Evolutionary conservation across 2,797 vertebrate species (phyloP).

Genomic region (Salmo trutta): DNA sequence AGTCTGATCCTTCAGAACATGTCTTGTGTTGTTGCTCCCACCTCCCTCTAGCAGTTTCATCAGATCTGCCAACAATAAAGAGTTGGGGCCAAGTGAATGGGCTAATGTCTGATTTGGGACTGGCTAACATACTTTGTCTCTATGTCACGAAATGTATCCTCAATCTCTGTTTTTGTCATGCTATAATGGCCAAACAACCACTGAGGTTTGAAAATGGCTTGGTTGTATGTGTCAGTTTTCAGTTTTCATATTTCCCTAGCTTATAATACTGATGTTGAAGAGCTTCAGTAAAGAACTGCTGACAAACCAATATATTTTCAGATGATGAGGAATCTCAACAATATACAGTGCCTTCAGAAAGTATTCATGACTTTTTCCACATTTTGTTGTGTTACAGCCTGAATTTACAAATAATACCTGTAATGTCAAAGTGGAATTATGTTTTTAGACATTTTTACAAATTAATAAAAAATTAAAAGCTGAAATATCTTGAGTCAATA

Average conservation of each 20-base stretch:
- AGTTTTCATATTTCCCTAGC: background rate
- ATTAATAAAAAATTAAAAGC: too few species aligned
- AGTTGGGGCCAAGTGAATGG: too few species aligned
- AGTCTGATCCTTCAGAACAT: background rate
- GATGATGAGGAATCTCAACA: background rate
- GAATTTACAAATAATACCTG: too few species aligned
- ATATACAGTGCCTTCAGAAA: too few species aligned
- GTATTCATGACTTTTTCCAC: too few species aligned
- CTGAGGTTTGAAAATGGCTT: background rate
- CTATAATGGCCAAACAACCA: background rate
- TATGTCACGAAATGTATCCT: too few species aligned
- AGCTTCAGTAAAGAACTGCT: background rate
- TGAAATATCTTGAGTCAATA: too few species aligned
- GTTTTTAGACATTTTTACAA: too few species aligned
- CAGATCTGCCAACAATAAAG: too few species aligned
- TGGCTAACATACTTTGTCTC: background rate
- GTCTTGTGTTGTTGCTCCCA: background rate
- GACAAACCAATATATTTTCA: slow-evolving; percentile 1
- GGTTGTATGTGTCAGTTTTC: background rate
- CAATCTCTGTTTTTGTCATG: background rate
- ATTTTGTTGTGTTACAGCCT: too few species aligned
- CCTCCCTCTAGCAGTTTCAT: too few species aligned
- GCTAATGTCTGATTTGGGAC: background rate
- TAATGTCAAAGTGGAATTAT: too few species aligned
- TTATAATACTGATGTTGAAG: slow-evolving; percentile 2